Evolutionary conservation across 2,113 vertebrate genomes (phyloP), one percentile per base, ranked within the genome.

Genomic region (Plotosus lineatus): DNA sequence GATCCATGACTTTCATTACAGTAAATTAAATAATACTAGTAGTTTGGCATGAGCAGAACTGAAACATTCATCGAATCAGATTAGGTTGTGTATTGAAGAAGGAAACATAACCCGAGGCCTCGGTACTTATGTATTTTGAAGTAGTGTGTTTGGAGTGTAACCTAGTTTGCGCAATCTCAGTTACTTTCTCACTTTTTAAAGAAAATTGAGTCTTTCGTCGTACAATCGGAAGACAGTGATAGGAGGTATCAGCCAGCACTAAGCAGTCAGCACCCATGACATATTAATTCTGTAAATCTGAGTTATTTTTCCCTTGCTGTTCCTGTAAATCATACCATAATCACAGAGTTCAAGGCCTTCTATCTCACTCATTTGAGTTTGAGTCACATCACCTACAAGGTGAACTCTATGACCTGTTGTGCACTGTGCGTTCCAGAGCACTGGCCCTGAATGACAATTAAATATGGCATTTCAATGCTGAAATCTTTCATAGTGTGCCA

Each of bases 1-100:
- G 44, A 71, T 65, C 38, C n/a, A 77, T 74, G 21, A 23, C 42
- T 60, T 78, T 42, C 73, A 69, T 83, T 74, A 68, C 78, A 50
- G n/a, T 44, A 58, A 50, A 77, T 55, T 83, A 69, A 83, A 80
- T 83, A 79, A 80, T 80, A 55, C 65, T 73, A 53, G 69, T 53
- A 65, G 42, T 60, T 75, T 12, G 71, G 26, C 10, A n/a, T 75
- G 9, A 69, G 38, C 26, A 15, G 9, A 46, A 56, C 61, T 82
- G 44, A 50, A 58, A 23, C n/a, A 53, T 76, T 48, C 6, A 26
- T n/a, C 65, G 28, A 28, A 85, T 36, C 56, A 15, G 38, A 85
- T 80, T 19, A 69, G 55, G 78, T 48, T 72, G 83, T 40, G 75
- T 75, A 61, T 53, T 76, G 42, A 11, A 73, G 46, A 53, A 61